Percentiles rank a stretch among this genome's conserved stretches.
Conservation (phyloP, 2,888 invertebrate species). For the Lordiphosa andalusiaca region DNA sequence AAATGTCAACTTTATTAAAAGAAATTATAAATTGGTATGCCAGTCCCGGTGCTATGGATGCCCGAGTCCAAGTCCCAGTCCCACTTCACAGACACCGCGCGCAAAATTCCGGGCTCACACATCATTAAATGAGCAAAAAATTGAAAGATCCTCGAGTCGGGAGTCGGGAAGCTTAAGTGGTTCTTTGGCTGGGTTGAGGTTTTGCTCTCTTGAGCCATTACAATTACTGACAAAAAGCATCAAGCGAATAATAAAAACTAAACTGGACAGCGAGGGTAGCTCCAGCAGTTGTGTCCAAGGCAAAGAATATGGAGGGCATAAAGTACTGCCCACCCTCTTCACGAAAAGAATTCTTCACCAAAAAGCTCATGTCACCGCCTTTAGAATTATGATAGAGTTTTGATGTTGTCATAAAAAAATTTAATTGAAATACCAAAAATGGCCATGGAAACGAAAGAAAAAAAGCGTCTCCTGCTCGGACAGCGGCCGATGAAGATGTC, state of each 20-base stretch:
- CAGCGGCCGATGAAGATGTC: conserved; percentile 34
- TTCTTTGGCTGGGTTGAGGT: conserved; percentile 11
- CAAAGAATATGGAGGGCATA: too few relatives aligned
- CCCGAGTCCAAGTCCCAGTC: conserved; percentile 27
- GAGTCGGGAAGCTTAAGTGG: conserved; percentile 38
- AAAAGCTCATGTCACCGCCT: conserved; percentile 64
- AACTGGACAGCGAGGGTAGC: conserved; percentile 11
- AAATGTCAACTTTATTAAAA: conserved; percentile 75
- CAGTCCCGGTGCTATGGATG: conserved; percentile 42
- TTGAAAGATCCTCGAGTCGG: conserved; percentile 9
- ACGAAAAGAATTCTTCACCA: conserved; percentile 32
- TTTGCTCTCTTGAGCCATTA: conserved; percentile 50
- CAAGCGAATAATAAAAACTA: conserved; percentile 65
- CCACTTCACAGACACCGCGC: conserved; percentile 66
- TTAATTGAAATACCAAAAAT: conserved; percentile 80
- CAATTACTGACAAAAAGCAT: conserved; percentile 74
- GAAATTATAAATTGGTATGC: conserved; percentile 76
- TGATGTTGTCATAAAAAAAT: conserved; percentile 79
- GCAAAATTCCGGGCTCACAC: conserved; percentile 74
- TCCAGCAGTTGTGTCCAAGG: background rate
- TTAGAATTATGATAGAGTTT: conserved; percentile 78
- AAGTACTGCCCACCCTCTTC: conserved; percentile 20
- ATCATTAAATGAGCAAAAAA: conserved; percentile 71
- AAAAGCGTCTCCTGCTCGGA: conserved; percentile 1
- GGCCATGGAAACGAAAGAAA: conserved; percentile 57